A percentile compares a stretch with the other conserved stretches of the same genome.
phyloP scores from a whole-genome alignment of 35 echinoderm and acorn worm species.

The Eucidaris tribuloides region DNA sequence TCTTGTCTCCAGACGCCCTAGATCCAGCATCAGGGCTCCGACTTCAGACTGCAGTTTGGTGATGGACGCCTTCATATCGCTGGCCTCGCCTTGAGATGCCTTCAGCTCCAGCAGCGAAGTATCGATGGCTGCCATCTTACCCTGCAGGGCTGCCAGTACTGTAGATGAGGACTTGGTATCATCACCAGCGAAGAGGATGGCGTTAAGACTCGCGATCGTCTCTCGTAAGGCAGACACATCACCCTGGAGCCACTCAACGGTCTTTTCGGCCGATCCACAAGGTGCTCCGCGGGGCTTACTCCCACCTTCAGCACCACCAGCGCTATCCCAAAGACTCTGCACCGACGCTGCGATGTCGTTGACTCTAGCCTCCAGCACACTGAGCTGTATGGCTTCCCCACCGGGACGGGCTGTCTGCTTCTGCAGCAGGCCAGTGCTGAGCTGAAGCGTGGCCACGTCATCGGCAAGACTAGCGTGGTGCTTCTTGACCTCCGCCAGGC shows the following conservation, averaged over 20 bases:
- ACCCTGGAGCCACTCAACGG: neutral
- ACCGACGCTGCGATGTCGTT: constrained; percentile 3
- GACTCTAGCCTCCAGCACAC: constrained; percentile 5
- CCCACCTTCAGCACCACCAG: too few species aligned
- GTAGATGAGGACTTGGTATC: neutral
- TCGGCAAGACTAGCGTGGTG: neutral
- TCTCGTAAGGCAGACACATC: neutral
- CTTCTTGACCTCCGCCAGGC: neutral
- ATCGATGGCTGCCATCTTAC: neutral
- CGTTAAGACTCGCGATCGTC: neutral
- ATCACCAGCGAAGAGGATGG: neutral
- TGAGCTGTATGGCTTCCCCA: constrained; percentile 18
- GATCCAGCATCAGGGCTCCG: constrained; percentile 2
- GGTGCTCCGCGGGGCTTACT: neutral
- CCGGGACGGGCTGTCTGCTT: neutral
- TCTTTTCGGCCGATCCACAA: neutral
- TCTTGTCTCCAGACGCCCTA: neutral
- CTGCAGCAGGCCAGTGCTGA: neutral
- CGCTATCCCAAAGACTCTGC: neutral
- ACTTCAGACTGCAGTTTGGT: constrained; percentile 15
- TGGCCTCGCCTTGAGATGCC: neutral
- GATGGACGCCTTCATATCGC: neutral
- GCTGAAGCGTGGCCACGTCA: neutral
- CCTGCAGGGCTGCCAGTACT: neutral
- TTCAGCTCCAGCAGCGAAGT: neutral